Conservation (phyloP, 2,113 vertebrate species). For the Cichladusa arquata region DNA sequence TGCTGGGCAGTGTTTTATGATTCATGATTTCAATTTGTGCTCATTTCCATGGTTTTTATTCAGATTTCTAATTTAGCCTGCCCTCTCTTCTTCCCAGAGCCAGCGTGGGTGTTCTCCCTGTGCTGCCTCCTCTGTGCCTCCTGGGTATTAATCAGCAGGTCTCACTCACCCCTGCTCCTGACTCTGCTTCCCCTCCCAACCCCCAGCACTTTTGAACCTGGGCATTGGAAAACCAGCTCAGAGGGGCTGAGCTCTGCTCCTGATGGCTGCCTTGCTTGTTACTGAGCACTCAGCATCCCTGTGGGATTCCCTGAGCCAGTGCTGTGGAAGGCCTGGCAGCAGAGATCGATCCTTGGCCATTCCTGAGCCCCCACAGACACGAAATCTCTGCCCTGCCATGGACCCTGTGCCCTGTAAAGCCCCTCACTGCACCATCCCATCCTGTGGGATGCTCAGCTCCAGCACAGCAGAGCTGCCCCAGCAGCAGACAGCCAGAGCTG, state of each 20-base stretch:
- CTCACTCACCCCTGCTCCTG: not conserved
- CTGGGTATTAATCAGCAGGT: not conserved
- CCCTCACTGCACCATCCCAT: not conserved
- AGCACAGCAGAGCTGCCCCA: not conserved
- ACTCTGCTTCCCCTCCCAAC: not conserved
- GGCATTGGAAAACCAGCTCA: rapidly evolving
- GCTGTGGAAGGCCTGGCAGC: not conserved
- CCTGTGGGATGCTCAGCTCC: not conserved
- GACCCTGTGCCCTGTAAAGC: not conserved
- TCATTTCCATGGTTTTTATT: not conserved
- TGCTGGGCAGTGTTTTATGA: not conserved
- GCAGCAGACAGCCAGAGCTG: not conserved
- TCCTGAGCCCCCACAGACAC: not conserved
- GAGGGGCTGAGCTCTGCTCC: not conserved
- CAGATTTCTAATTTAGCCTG: not conserved
- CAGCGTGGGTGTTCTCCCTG: not conserved
- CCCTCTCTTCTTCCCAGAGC: not conserved
- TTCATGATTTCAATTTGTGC: not conserved
- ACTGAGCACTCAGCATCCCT: rapidly evolving
- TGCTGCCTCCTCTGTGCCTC: not conserved
- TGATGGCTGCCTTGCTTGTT: rapidly evolving
- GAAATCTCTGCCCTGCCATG: not conserved
- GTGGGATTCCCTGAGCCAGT: not conserved
- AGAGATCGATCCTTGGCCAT: rapidly evolving
- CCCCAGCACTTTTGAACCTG: not conserved